These are phyloP conservation scores for Ammodytes marinus DNA, from an alignment of 2,113 vertebrate genomes.

Conservation along the genomic window DNA sequence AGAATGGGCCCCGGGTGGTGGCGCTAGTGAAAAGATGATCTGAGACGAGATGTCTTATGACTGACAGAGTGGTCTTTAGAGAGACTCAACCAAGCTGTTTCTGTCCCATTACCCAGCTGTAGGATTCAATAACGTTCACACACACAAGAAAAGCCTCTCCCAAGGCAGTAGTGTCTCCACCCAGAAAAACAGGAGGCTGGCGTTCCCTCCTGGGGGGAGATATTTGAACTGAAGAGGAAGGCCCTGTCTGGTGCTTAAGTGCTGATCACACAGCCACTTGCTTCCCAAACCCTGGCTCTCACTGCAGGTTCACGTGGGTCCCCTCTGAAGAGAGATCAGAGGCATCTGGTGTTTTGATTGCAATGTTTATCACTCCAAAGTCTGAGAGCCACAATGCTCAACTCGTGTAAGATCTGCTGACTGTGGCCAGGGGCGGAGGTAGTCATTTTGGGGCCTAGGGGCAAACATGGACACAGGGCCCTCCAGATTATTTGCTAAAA, in stretches of 20 bases:
- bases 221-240: conserved; percentile 18
- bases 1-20: conserved; percentile 56
- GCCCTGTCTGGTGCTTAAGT: conserved; percentile 2
- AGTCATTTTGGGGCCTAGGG: too few relatives aligned
- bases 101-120: conserved; percentile 66
- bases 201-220: conserved; percentile 25
- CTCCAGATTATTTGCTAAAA: too few relatives aligned
- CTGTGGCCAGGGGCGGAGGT: background rate
- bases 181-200: conserved; percentile 40
- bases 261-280: conserved; percentile 32
- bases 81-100: conserved; percentile 63
- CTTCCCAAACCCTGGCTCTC: background rate
- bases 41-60: conserved; percentile 41
- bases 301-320: background rate
- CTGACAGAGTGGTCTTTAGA: conserved; percentile 59
- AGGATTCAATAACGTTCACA: conserved; percentile 54
- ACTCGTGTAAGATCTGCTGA: background rate
- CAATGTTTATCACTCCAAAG: background rate
- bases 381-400: background rate
- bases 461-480: too few relatives aligned
- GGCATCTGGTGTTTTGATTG: background rate
- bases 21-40: conserved; percentile 52
- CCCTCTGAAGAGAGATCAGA: background rate
- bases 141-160: conserved; percentile 16
- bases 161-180: conserved; percentile 5